Evolutionary conservation across 1,140 invertebrate species (phyloP), one percentile per base, ranked within the genome.

Genomic region (Drosophila nebulosa): DNA sequence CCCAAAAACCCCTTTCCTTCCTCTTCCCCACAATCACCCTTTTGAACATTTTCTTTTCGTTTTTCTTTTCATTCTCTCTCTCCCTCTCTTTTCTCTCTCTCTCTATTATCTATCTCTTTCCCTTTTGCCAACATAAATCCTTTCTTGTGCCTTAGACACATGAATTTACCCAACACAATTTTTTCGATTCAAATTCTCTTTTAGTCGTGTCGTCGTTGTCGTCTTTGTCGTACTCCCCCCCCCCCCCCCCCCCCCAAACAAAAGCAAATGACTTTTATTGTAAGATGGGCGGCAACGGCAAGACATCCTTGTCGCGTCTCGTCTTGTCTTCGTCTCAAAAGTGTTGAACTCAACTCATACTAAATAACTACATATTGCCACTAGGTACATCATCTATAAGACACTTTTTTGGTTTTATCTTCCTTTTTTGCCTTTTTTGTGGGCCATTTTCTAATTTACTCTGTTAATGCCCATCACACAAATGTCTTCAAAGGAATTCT

Each of bases 101-200:
- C 22, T 27, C 36, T 26, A 32, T 74, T 73, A 59, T 72, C 69
- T 72, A 46, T 59, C 30, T 53, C 36, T 71, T 64, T 52, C 35
- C 10, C 39, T n/a, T 26, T 60, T 24, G 32, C 52, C 26, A 30
- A 46, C 64, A 76, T 75, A 64, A 76, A 76, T 76, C 71, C 73
- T 75, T 76, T 71, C 73, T 69, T 76, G 69, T 51, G 72, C 64
- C 75, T 69, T 76, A 75, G 72, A 75, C 72, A 76, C 72, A 76
- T 69, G 75, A 61, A 74, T 74, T 76, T 60, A 64, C 56, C 73
- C 72, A 76, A 75, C 73, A 75, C 72, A 62, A 64, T 58, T 75
- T 63, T 64, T 76, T 74, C 71, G 71, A 74, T 74, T 74, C 71
- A 74, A 64, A 74, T 74, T 74, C 70, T 72, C 72, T 73, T 56